These are phyloP conservation scores for Chaunax sp. DNA, from an alignment of 2,797 vertebrate species.

Conservation along the genomic window DNA sequence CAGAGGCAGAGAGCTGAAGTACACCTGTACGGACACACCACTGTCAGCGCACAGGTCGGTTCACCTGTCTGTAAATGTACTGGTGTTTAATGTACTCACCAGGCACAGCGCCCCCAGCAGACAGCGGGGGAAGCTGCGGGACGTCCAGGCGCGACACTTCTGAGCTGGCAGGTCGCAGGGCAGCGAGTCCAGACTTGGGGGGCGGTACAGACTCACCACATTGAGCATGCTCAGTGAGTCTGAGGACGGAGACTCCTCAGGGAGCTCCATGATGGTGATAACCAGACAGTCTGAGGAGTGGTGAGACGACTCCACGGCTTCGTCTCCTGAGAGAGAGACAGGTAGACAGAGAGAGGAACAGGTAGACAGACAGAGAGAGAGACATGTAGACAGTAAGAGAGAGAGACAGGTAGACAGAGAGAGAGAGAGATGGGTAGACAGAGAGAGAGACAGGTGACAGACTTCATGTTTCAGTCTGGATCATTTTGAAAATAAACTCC, in stretches of 20 bases:
- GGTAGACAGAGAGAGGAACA: not conserved
- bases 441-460: not conserved
- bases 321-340: conserved; percentile 15
- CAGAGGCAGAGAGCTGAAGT: conserved; percentile 91
- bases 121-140: conserved; percentile 85
- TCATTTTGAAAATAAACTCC: not conserved
- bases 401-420: not conserved
- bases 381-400: not conserved
- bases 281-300: conserved; percentile 89
- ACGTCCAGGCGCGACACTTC: conserved; percentile 84
- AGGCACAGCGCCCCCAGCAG: conserved; percentile 89
- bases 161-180: conserved; percentile 81
- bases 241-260: conserved; percentile 81
- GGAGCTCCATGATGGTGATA: conserved; percentile 91
- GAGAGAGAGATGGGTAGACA: not conserved
- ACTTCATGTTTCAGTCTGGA: no score
- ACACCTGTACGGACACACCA: conserved; percentile 59
- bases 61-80: no score
- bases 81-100: conserved; percentile 59
- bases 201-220: conserved; percentile 85
- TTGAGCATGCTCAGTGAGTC: conserved; percentile 86
- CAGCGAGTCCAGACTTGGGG: conserved; percentile 82
- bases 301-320: conserved; percentile 37
- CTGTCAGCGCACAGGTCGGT: no score
- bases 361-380: not conserved